These are phyloP conservation scores for Synanceia verrucosa DNA, from an alignment of 2,797 vertebrate species.

Conservation along the genomic window DNA sequence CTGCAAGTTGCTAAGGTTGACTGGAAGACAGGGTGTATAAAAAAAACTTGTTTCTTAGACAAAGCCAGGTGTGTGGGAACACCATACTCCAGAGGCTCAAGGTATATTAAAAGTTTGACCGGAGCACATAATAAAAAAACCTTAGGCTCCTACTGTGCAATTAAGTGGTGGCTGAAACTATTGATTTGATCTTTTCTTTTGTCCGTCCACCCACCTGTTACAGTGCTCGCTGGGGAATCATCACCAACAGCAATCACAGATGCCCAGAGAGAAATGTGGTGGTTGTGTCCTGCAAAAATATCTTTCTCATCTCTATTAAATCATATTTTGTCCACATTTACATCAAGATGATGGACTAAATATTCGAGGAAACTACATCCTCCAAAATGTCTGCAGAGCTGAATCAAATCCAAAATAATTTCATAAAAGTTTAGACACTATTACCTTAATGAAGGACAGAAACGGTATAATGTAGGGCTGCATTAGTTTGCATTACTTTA, in stretches of 20 bases:
- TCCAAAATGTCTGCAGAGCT: background rate
- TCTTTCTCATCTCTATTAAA: background rate
- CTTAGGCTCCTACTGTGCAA: constrained; percentile 76
- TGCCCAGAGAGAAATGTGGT: constrained; percentile 21
- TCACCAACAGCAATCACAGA: constrained; percentile 57
- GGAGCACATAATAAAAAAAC: constrained; percentile 75
- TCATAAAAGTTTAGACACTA: background rate
- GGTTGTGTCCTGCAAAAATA: background rate
- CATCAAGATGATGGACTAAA: background rate
- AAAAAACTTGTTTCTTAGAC: constrained; percentile 66
- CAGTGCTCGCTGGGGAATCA: constrained; percentile 70
- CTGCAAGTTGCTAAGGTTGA: constrained; percentile 54
- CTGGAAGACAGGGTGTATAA: constrained; percentile 41
- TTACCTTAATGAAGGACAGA: background rate
- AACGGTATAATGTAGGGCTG: background rate
- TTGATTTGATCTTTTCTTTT: constrained; percentile 81
- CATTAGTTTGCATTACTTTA: background rate
- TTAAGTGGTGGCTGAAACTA: constrained; percentile 77
- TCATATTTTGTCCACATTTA: background rate
- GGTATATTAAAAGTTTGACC: constrained; percentile 85
- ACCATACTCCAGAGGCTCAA: constrained; percentile 67
- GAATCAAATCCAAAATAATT: background rate
- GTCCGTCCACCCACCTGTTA: constrained; percentile 77
- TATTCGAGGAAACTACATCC: background rate
- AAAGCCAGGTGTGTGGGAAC: constrained; percentile 58